Conservation (phyloP, 2,797 vertebrate species). For the Kryptolebias ocellatus region DNA sequence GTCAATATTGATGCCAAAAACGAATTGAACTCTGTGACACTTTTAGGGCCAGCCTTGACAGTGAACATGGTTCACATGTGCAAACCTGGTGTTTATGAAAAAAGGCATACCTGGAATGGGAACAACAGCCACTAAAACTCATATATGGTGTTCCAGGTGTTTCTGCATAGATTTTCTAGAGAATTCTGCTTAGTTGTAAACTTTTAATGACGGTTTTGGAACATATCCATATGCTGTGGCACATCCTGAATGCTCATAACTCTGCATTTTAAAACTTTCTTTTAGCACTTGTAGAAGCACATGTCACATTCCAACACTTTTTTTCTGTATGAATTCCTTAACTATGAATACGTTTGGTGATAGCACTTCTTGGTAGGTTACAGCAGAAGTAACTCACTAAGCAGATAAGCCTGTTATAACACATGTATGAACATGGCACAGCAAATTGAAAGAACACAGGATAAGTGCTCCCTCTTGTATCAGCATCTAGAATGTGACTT, state of each 20-base stretch:
- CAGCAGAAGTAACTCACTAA: slow-evolving; percentile 65
- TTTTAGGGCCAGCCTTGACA: slow-evolving; percentile 29
- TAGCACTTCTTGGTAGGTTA: slow-evolving; percentile 69
- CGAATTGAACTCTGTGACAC: slow-evolving; percentile 17
- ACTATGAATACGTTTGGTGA: slow-evolving; percentile 57
- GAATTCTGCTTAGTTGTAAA: slow-evolving; percentile 14
- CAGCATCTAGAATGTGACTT: slow-evolving; percentile 33
- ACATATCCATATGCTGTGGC: background rate
- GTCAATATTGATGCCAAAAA: slow-evolving; percentile 64
- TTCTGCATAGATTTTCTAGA: slow-evolving; percentile 15
- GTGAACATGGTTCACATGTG: slow-evolving; percentile 28
- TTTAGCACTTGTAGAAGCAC: slow-evolving; percentile 20
- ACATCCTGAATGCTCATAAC: slow-evolving; percentile 24
- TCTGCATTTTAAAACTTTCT: slow-evolving; percentile 9
- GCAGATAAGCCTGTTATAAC: slow-evolving; percentile 82
- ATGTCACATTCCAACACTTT: slow-evolving; percentile 16
- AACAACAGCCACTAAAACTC: slow-evolving; percentile 24
- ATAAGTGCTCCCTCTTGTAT: slow-evolving; percentile 18
- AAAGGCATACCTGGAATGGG: slow-evolving; percentile 24
- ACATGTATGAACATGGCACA: slow-evolving; percentile 72
- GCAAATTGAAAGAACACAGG: slow-evolving; percentile 25
- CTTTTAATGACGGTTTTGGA: slow-evolving; percentile 11
- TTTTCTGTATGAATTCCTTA: slow-evolving; percentile 52
- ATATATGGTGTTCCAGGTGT: slow-evolving; percentile 24
- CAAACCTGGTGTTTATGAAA: slow-evolving; percentile 37